phyloP scores from a whole-genome alignment of 2,888 invertebrate genomes.

The Mythimna loreyi region DNA sequence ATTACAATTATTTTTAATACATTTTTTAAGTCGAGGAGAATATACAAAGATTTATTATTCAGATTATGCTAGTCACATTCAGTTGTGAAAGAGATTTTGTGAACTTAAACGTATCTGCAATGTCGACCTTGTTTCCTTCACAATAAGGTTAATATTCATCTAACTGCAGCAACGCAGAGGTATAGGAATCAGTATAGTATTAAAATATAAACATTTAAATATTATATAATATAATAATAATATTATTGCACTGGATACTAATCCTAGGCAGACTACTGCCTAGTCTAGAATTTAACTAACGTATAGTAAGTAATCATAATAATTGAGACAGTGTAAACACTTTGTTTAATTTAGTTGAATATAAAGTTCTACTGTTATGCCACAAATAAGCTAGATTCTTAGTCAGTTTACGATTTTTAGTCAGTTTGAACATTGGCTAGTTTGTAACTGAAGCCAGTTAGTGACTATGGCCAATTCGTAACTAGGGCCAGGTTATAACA shows the following conservation, averaged over 20 bases:
- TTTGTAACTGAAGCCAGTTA: not conserved
- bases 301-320: slow-evolving; percentile 34
- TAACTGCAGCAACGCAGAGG: slow-evolving; percentile 23
- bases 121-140: slow-evolving; percentile 28
- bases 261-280: slow-evolving; percentile 45
- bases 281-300: slow-evolving; percentile 36
- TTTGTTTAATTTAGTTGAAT: slow-evolving; percentile 21
- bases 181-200: slow-evolving; percentile 37
- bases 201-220: slow-evolving; percentile 38
- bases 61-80: slow-evolving; percentile 24
- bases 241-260: slow-evolving; percentile 62
- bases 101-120: slow-evolving; percentile 12
- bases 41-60: slow-evolving; percentile 26
- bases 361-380: slow-evolving; percentile 21
- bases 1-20: slow-evolving; percentile 34
- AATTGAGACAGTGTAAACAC: slow-evolving; percentile 53
- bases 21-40: slow-evolving; percentile 19
- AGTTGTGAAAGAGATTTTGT: slow-evolving; percentile 35
- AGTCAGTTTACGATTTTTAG: not conserved
- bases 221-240: slow-evolving; percentile 30
- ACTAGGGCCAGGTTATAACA: not conserved
- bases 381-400: not conserved
- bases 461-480: not conserved
- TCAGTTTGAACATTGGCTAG: not conserved
- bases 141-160: slow-evolving; percentile 20